phyloP scores from a whole-genome alignment of 2,797 vertebrate species.

The Coccyzus lansbergi region DNA sequence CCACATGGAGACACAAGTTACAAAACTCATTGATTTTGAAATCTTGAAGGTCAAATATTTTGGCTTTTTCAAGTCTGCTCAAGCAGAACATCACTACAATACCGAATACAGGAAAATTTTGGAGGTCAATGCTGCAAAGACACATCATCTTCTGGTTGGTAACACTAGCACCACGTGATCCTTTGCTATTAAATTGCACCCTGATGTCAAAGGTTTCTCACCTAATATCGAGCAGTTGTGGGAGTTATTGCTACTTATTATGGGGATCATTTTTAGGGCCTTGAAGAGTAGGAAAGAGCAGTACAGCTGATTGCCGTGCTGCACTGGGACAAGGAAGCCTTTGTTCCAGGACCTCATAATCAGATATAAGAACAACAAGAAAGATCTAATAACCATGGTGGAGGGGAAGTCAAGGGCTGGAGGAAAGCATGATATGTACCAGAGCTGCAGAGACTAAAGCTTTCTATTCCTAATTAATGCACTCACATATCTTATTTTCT shows the following conservation, averaged over 20 bases:
- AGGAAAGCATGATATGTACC: not conserved
- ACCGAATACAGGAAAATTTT: not conserved
- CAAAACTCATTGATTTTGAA: not conserved
- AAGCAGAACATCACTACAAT: not conserved
- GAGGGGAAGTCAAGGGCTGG: not conserved
- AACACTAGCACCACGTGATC: not conserved
- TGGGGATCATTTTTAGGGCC: not conserved
- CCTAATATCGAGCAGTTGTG: fast-evolving
- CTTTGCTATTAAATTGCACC: not conserved
- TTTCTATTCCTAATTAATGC: slow-evolving; percentile 47
- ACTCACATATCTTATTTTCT: slow-evolving; percentile 52
- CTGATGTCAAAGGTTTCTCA: not conserved
- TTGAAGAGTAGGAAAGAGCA: not conserved
- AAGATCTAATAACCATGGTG: not conserved
- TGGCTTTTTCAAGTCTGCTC: not conserved
- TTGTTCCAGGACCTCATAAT: not conserved
- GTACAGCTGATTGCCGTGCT: not conserved
- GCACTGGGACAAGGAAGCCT: not conserved
- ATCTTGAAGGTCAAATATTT: not conserved
- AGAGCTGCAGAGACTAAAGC: slow-evolving; percentile 19
- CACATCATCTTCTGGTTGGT: not conserved
- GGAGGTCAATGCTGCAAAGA: not conserved
- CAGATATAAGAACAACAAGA: not conserved
- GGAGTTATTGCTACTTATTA: not conserved
- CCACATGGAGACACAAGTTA: not conserved